phyloP scores from a whole-genome alignment of 2,888 invertebrate genomes.

The Griposia aprilina region DNA sequence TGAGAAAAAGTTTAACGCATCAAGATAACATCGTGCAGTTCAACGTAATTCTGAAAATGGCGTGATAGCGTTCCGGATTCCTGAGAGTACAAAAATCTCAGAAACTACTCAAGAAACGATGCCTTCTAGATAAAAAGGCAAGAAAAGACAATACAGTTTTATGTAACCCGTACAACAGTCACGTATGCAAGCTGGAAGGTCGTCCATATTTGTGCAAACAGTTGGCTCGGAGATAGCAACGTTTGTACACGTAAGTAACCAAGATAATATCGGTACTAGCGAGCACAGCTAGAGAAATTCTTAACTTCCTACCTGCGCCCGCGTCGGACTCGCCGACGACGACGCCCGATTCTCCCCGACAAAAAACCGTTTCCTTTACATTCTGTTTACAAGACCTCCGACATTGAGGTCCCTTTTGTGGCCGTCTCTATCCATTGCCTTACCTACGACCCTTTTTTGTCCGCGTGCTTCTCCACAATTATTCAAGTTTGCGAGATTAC shows the following conservation, averaged over 20 bases:
- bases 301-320: conserved; percentile 81
- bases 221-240: conserved; percentile 81
- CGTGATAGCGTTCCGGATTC: conserved; percentile 38
- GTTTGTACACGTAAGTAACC: conserved; percentile 83
- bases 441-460: conserved; percentile 86
- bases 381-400: conserved; percentile 89
- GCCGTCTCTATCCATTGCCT: conserved; percentile 73
- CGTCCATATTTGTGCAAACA: conserved; percentile 88
- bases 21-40: conserved; percentile 36
- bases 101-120: conserved; percentile 55
- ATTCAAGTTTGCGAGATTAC: conserved; percentile 70
- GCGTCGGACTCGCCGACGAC: conserved; percentile 77
- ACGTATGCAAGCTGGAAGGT: conserved; percentile 80
- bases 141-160: conserved; percentile 68
- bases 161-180: conserved; percentile 75
- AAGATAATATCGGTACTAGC: conserved; percentile 80
- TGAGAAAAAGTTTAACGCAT: conserved; percentile 26
- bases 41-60: conserved; percentile 44
- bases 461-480: conserved; percentile 77
- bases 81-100: conserved; percentile 49
- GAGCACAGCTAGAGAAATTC: conserved; percentile 72
- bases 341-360: conserved; percentile 74
- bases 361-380: conserved; percentile 88
- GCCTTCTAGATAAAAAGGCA: conserved; percentile 66
- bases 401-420: conserved; percentile 85